Evolutionary conservation across 2,113 vertebrate species (phyloP).

Genomic region (Prunella fulvescens): DNA sequence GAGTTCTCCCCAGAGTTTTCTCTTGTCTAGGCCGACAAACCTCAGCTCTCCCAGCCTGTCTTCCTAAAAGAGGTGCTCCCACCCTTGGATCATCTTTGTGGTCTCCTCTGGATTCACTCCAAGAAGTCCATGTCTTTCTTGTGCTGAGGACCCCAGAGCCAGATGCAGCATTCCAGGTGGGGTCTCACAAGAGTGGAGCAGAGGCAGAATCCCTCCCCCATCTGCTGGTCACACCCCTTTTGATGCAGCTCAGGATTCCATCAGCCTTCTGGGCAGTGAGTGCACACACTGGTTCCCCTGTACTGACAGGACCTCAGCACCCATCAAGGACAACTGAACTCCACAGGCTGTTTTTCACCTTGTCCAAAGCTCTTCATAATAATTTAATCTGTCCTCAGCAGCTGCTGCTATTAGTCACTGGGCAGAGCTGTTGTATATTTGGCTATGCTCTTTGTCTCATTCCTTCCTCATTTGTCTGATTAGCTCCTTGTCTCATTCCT

Average conservation of each 20-base stretch:
- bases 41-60: not conserved
- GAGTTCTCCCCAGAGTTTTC: not conserved
- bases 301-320: not conserved
- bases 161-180: not conserved
- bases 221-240: not conserved
- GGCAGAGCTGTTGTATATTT: not conserved
- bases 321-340: not conserved
- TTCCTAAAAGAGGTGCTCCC: not conserved
- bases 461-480: not conserved
- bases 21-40: not conserved
- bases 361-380: not conserved
- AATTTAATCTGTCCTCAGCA: not conserved
- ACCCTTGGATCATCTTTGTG: accelerated
- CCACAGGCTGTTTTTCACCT: not conserved
- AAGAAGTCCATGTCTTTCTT: not conserved
- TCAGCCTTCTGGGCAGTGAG: accelerated
- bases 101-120: not conserved
- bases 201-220: not conserved
- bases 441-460: not conserved
- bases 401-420: not conserved
- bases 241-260: not conserved
- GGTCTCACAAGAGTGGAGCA: not conserved
- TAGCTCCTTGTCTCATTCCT: not conserved
- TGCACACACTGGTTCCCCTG: not conserved
- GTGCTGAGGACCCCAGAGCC: not conserved